A percentile compares a stretch with the other conserved stretches of the same genome.
These are phyloP conservation scores for Drosophila nigricruria DNA, from an alignment of 2,888 invertebrate genomes.

Conservation along the genomic window DNA sequence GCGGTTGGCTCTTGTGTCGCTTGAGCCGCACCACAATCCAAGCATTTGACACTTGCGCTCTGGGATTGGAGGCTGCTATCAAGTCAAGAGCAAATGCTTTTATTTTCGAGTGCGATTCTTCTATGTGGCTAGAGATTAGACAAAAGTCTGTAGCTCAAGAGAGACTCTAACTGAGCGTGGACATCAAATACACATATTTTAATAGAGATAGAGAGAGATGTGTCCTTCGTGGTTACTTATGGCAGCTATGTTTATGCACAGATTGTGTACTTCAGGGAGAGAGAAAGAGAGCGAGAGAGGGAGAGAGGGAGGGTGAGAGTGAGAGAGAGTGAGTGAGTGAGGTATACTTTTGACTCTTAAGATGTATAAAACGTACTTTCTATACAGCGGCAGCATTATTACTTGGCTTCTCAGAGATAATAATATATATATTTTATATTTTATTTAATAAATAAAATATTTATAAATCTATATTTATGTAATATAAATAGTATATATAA, in stretches of 20 bases:
- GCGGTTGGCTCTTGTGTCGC: conserved; percentile 26
- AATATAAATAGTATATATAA: no score
- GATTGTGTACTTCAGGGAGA: background rate
- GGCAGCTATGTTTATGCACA: background rate
- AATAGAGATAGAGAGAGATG: background rate
- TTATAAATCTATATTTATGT: no score
- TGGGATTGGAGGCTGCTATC: conserved; percentile 22
- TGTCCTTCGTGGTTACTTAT: background rate
- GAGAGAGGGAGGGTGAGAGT: background rate
- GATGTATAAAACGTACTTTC: background rate
- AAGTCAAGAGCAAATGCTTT: conserved; percentile 26
- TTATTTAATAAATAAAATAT: background rate
- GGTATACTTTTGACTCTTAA: background rate
- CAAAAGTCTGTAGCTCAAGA: background rate
- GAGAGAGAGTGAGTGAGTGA: no score
- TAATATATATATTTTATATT: no score
- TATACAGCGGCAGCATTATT: no score
- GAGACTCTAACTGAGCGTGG: background rate
- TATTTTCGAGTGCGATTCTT: conserved; percentile 28
- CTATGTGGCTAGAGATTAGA: conserved; percentile 13
- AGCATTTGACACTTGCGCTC: conserved; percentile 59
- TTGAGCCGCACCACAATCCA: conserved; percentile 29
- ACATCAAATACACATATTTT: background rate
- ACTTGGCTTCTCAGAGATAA: no score
- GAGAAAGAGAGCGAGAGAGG: background rate